Base-by-base conservation (phyloP, 2,888 invertebrate species). In the Augochlorella aurata region DNA sequence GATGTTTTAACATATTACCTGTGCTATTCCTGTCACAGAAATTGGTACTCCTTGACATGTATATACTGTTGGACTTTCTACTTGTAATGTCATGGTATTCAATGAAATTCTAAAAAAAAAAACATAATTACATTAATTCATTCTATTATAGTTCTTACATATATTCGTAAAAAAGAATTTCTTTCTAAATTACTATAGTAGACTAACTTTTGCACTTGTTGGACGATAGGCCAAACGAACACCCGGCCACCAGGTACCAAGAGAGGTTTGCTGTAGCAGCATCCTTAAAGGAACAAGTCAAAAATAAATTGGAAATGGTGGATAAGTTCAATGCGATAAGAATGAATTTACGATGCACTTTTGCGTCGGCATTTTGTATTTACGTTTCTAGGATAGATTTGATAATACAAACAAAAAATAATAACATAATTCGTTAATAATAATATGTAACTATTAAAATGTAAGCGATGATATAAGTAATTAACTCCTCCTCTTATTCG, bases 1-100 rank as follows among this genome's bases (percentile, higher is more conserved):
- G 54, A 74, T 67, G 14, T 45, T 77, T n/a, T 54, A 14, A 45
- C 63, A 54, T 52, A 90, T 89, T 94, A 98, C 98, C 96, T 99
- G 99, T 74, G 99, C 99, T 90, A 99, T 98, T 85, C 99, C 99
- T 50, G 98, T 99, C 52, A 99, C 99, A 44, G 98, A 98, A 93
- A 99, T 98, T 29, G 99, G 98, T 45, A 99, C 99, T 76, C 99
- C 99, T 94, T 98, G 98, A 91, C 97, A 97, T 65, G 99, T 99
- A 94, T 99, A 99, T 9, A 99, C 99, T 74, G 98, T 98, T 12
- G 98, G 98, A 90, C 98, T 98, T 93, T 98, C 98, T 76, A 99
- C 98, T 94, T 98, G 97, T 74, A 99, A 95, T 2, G 99, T 99
- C 98, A 99, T 99, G 0, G 99, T 99, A 94, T 99, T 99, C 89